Conservation (phyloP, 1,140 invertebrate genomes). For the Drosophila eugracilis region DNA sequence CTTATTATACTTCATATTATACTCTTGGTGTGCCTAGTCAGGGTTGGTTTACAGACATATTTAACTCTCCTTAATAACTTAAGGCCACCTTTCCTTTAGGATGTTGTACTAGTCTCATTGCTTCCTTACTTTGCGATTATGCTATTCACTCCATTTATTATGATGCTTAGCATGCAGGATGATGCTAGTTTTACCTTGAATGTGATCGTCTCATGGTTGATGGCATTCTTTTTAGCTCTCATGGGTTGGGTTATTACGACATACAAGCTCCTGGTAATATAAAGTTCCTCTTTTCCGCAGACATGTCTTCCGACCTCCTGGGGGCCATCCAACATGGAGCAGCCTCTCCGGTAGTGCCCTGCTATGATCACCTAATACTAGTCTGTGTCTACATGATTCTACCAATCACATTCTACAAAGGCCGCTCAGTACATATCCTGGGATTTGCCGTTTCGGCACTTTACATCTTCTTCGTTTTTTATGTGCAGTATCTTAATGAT, state of each 20-base stretch:
- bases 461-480: constrained; percentile 4
- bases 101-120: not conserved
- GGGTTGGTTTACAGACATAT: too few species aligned
- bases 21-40: not conserved
- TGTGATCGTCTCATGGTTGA: constrained; percentile 23
- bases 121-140: not conserved
- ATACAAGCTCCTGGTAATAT: not conserved
- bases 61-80: not conserved
- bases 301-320: not conserved
- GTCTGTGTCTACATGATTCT: constrained; percentile 38
- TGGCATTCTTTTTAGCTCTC: not conserved
- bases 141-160: constrained; percentile 3
- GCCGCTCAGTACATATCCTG: constrained; percentile 7
- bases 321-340: not conserved
- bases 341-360: not conserved
- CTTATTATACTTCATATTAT: constrained; percentile 10
- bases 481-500: not conserved
- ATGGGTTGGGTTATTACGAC: constrained; percentile 10
- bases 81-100: not conserved
- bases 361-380: constrained; percentile 48
- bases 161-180: constrained; percentile 6
- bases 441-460: constrained; percentile 1
- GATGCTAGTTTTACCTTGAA: not conserved
- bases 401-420: constrained; percentile 20
- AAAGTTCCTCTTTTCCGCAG: not conserved